Percentiles rank a stretch among this genome's conserved stretches.
Conservation (phyloP, 1,140 invertebrate species). For the Aleiodes sp. region DNA sequence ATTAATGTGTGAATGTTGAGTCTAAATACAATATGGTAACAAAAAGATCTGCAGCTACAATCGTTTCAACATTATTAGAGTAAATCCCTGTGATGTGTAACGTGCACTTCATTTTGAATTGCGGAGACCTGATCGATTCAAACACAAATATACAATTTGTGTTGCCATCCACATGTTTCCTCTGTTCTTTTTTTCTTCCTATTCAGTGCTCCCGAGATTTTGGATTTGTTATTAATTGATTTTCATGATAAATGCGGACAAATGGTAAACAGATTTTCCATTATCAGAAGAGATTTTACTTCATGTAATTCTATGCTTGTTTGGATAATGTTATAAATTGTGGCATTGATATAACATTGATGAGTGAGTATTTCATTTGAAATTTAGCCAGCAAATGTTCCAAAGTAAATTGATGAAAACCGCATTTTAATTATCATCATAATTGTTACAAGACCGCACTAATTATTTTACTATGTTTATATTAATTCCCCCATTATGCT, state of each 20-base stretch:
- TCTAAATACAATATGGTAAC: neutral
- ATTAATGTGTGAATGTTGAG: neutral
- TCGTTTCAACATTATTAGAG: neutral
- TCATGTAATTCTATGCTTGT: conserved; percentile 37
- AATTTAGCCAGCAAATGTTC: neutral
- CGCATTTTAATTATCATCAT: too few species aligned
- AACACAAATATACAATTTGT: conserved; percentile 14
- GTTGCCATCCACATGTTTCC: neutral
- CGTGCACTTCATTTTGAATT: neutral
- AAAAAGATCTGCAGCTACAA: neutral
- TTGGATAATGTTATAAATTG: conserved; percentile 7
- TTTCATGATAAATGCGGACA: neutral
- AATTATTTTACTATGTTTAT: too few species aligned
- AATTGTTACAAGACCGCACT: too few species aligned
- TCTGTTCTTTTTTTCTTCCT: neutral
- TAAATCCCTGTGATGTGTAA: neutral
- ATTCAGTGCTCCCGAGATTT: neutral
- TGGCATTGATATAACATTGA: neutral
- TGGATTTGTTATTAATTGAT: conserved; percentile 6
- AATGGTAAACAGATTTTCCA: conserved; percentile 1
- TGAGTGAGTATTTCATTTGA: neutral
- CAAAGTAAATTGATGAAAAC: too few species aligned
- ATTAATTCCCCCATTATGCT: too few species aligned
- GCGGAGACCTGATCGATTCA: neutral
- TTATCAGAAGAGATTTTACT: conserved; percentile 24